Conservation (phyloP, 2,113 vertebrate genomes). For the Kobus ellipsiprymnus region DNA sequence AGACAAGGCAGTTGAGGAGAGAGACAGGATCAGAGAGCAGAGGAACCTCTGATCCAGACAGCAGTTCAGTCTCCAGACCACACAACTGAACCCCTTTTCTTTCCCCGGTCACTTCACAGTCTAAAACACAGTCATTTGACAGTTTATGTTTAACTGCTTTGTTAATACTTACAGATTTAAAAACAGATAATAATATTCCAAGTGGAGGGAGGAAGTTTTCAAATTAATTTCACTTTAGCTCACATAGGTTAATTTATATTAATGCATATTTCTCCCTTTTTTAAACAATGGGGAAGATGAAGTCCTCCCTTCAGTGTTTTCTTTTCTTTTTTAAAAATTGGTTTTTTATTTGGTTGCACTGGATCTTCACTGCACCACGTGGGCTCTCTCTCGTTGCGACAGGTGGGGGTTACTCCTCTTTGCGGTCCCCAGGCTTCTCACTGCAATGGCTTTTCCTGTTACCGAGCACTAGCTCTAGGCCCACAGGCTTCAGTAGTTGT, state of each 20-base stretch:
- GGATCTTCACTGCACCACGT: accelerated
- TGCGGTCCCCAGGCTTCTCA: neutral
- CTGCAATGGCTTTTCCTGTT: neutral
- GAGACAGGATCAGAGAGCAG: neutral
- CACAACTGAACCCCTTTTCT: neutral
- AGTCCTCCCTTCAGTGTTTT: neutral
- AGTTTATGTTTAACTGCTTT: neutral
- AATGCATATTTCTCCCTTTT: neutral
- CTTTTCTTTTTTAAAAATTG: neutral
- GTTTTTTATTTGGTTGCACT: neutral
- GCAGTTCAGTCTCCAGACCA: neutral
- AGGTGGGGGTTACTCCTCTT: neutral
- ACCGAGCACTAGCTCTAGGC: neutral
- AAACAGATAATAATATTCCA: neutral
- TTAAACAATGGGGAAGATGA: neutral
- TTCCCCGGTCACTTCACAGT: neutral
- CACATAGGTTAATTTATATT: neutral
- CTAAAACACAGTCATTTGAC: neutral
- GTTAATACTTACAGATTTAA: neutral
- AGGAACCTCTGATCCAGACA: neutral
- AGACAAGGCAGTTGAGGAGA: neutral
- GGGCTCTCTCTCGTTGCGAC: neutral
- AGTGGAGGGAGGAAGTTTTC: neutral
- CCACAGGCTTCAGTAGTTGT: neutral
- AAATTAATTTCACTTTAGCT: neutral